These are phyloP conservation scores for Daubentonia madagascariensis DNA, from an alignment of 2,113 vertebrate species.

Conservation along the genomic window DNA sequence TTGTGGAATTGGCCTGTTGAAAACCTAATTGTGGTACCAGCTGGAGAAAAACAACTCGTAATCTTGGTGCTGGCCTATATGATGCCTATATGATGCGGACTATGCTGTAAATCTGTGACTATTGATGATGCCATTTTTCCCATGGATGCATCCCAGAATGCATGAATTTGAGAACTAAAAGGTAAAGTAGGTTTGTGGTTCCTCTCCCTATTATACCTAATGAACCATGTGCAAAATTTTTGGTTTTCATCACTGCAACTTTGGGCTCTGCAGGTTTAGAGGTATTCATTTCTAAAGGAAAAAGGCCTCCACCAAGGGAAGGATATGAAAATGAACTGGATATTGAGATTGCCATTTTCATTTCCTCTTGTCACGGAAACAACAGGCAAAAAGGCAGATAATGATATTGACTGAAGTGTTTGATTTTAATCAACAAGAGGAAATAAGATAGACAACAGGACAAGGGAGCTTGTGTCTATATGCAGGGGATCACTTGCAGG, in stretches of 20 bases:
- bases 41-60: background rate
- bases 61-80: background rate
- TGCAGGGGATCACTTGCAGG: background rate
- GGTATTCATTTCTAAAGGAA: background rate
- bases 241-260: background rate
- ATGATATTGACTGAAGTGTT: background rate
- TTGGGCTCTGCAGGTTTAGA: background rate
- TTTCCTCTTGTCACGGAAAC: background rate
- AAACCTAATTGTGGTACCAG: background rate
- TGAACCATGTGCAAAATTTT: background rate
- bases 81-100: background rate
- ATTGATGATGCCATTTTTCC: background rate
- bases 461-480: background rate
- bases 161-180: background rate
- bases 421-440: background rate
- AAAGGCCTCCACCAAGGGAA: background rate
- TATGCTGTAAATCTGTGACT: background rate
- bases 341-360: background rate
- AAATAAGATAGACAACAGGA: background rate
- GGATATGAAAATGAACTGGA: background rate
- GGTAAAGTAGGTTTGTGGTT: background rate
- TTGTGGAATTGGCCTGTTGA: background rate
- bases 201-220: background rate
- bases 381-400: background rate
- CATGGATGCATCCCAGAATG: background rate